Evolutionary conservation across 2,888 invertebrate genomes (phyloP).

Genomic region (Choristoneura rosaceana): DNA sequence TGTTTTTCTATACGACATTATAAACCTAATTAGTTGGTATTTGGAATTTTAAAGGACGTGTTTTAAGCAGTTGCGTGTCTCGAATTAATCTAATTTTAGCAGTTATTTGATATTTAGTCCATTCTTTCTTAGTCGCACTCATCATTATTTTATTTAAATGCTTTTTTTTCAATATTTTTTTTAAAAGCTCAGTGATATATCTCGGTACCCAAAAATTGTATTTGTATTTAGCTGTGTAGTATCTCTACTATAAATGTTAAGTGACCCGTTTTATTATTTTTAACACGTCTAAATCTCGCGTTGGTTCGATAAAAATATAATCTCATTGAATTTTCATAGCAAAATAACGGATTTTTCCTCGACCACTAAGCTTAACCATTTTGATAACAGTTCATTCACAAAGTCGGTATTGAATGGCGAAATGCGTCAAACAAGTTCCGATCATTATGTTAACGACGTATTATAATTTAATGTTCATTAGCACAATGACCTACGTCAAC

Average conservation of each 20-base stretch:
- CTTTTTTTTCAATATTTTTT: no score
- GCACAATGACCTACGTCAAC: constrained; percentile 31
- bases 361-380: neutral
- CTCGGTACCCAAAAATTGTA: no score
- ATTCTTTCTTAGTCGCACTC: neutral
- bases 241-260: no score
- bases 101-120: neutral
- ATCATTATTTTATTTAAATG: no score
- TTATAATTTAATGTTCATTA: constrained; percentile 30
- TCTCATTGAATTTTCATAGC: no score
- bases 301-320: no score
- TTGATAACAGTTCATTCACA: constrained; percentile 7
- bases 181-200: no score
- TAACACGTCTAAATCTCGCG: no score
- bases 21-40: constrained; percentile 34
- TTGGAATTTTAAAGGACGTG: neutral
- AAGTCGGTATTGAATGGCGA: neutral
- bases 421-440: constrained; percentile 1
- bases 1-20: constrained; percentile 38
- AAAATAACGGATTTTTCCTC: neutral
- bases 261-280: no score
- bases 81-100: neutral
- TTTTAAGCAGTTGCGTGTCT: neutral
- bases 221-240: no score
- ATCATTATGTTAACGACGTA: constrained; percentile 28